These are phyloP conservation scores for Cylloceria caligata DNA, from an alignment of 2,888 invertebrate genomes.

Conservation along the genomic window DNA sequence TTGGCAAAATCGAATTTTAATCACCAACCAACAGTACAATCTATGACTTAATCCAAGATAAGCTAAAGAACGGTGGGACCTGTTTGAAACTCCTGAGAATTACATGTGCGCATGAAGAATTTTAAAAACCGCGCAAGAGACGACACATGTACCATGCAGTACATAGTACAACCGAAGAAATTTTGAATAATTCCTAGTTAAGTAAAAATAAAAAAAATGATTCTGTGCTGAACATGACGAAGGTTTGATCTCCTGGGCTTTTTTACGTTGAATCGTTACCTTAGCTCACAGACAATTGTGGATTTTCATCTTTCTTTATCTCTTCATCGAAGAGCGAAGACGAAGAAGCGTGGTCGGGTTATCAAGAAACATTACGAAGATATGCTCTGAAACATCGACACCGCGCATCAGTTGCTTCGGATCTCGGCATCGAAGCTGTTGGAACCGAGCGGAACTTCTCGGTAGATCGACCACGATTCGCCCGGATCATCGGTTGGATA, in stretches of 20 bases:
- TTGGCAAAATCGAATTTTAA: slow-evolving; percentile 52
- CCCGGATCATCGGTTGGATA: slow-evolving; percentile 78
- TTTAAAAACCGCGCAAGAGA: too few species aligned
- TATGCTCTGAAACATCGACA: slow-evolving; percentile 40
- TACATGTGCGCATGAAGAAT: neutral
- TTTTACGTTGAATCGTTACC: neutral
- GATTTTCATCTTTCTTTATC: slow-evolving; percentile 32
- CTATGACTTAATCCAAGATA: neutral
- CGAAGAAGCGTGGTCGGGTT: slow-evolving; percentile 25
- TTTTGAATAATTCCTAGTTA: too few species aligned
- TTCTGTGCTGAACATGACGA: neutral
- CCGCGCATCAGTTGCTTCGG: slow-evolving; percentile 27
- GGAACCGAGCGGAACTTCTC: slow-evolving; percentile 77
- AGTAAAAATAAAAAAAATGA: neutral
- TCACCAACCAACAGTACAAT: slow-evolving; percentile 1
- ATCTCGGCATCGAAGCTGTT: slow-evolving; percentile 44
- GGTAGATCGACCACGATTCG: slow-evolving; percentile 77
- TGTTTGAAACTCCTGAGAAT: neutral
- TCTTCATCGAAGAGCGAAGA: slow-evolving; percentile 37
- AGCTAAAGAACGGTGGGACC: neutral
- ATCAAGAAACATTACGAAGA: slow-evolving; percentile 49
- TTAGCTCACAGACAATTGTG: slow-evolving; percentile 13
- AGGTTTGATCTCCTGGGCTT: neutral
- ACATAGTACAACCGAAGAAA: too few species aligned
- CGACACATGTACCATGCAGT: too few species aligned